Percentiles rank a stretch among this genome's conserved stretches.
phyloP scores from a whole-genome alignment of 1,140 invertebrate genomes.

The Lepidostoma basale region DNA sequence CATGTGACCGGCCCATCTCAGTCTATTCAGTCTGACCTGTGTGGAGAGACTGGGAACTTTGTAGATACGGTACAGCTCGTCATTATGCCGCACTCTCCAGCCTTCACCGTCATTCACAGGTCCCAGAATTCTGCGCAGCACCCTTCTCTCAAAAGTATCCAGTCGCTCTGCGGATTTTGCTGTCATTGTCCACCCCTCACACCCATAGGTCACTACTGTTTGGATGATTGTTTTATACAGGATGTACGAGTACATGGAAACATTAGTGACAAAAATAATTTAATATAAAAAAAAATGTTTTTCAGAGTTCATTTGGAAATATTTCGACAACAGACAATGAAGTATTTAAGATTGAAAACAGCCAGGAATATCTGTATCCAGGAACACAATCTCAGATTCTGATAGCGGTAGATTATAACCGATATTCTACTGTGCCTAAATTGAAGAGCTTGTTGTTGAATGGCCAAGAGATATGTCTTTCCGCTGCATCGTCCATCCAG shows the following conservation, averaged over 20 bases:
- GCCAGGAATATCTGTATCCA: slow-evolving; percentile 12
- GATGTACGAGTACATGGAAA: not conserved
- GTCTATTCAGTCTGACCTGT: too few species aligned
- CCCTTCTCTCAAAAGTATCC: too few species aligned
- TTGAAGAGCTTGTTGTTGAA: slow-evolving; percentile 32
- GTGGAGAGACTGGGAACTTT: too few species aligned
- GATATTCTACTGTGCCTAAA: slow-evolving; percentile 3
- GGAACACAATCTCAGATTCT: slow-evolving; percentile 5
- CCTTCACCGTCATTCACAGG: too few species aligned
- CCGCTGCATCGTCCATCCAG: not conserved
- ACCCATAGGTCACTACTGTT: too few species aligned
- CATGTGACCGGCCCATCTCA: too few species aligned
- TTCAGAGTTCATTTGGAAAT: slow-evolving; percentile 40
- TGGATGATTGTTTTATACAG: too few species aligned
- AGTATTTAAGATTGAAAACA: slow-evolving; percentile 41
- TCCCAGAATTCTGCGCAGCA: too few species aligned
- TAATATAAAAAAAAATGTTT: not conserved
- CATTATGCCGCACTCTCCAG: too few species aligned
- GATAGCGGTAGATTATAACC: slow-evolving; percentile 33
- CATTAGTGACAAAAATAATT: not conserved
- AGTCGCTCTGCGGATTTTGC: too few species aligned
- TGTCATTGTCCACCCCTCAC: too few species aligned
- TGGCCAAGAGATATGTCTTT: slow-evolving; percentile 36
- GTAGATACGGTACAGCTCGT: too few species aligned
- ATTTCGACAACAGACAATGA: slow-evolving; percentile 29